Evolutionary conservation across 2,797 vertebrate genomes (phyloP).

Genomic region (Dermochelys coriacea): DNA sequence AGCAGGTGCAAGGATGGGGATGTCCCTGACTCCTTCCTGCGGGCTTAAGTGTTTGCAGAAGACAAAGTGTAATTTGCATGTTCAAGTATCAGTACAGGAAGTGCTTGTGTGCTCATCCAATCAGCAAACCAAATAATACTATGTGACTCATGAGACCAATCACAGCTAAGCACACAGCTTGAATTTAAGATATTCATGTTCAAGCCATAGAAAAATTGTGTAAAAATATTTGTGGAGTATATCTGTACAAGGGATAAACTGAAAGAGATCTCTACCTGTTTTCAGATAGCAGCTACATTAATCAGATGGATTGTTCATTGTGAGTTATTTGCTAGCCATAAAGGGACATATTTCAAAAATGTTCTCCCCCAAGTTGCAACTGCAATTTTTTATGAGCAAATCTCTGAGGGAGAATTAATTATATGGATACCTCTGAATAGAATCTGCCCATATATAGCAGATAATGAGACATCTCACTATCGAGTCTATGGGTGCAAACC

Average conservation of each 20-base stretch:
- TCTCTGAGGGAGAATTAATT: slow-evolving; percentile 32
- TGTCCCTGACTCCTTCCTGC: neutral
- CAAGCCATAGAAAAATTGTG: neutral
- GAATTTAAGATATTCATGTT: neutral
- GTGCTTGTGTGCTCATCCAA: neutral
- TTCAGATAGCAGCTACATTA: neutral
- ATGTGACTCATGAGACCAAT: fast-evolving
- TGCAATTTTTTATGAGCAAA: slow-evolving; percentile 34
- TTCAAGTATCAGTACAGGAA: neutral
- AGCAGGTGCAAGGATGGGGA: neutral
- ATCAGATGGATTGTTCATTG: neutral
- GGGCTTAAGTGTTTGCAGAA: neutral
- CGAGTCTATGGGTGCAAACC: neutral
- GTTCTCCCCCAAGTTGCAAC: neutral
- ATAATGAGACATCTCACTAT: neutral
- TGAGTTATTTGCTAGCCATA: slow-evolving; percentile 59
- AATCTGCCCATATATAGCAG: neutral
- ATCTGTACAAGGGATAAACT: neutral
- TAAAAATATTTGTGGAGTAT: neutral
- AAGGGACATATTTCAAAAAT: neutral
- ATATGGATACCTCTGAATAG: neutral
- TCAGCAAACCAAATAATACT: neutral
- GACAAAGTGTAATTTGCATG: neutral
- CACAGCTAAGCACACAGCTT: neutral
- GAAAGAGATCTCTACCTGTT: neutral